phyloP scores from a whole-genome alignment of 2,888 invertebrate genomes.

The Tricholauxania praeusta region DNA sequence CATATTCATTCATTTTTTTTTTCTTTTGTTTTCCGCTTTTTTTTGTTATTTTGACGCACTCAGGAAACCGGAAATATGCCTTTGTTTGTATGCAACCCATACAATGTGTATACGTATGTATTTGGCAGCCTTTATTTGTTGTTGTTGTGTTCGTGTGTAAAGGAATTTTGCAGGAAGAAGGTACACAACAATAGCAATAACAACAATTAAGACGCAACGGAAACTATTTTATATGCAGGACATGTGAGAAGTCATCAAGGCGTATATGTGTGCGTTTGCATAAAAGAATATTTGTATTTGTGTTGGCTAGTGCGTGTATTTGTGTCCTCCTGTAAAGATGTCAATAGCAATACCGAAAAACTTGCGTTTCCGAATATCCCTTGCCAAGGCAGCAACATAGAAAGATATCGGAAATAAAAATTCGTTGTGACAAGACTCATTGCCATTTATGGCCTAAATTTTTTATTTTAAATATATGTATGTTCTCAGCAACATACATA shows the following conservation, averaged over 20 bases:
- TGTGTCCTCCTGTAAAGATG: no score
- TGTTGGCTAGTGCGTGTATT: no score
- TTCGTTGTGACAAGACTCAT: neutral
- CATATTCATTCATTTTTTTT: neutral
- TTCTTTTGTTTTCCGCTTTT: conserved; percentile 16
- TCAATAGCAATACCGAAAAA: no score
- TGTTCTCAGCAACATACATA: no score
- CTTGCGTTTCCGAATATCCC: no score
- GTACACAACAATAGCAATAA: conserved; percentile 22
- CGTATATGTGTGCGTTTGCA: no score
- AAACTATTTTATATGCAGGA: conserved; percentile 36
- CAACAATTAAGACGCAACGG: conserved; percentile 24
- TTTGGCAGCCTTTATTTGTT: conserved; percentile 10
- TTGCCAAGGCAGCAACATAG: neutral
- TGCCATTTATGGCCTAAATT: no score
- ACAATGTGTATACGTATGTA: conserved; percentile 25
- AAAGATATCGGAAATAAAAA: neutral
- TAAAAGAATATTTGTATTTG: no score
- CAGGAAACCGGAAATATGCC: conserved; percentile 48
- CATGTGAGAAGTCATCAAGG: conserved; percentile 23
- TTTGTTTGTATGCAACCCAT: conserved; percentile 1
- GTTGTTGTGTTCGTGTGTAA: conserved; percentile 9
- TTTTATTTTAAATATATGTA: no score
- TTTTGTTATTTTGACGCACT: conserved; percentile 45
- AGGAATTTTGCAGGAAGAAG: conserved; percentile 31